These are phyloP conservation scores for Bufo bufo DNA, from an alignment of 2,113 vertebrate species.

Conservation along the genomic window DNA sequence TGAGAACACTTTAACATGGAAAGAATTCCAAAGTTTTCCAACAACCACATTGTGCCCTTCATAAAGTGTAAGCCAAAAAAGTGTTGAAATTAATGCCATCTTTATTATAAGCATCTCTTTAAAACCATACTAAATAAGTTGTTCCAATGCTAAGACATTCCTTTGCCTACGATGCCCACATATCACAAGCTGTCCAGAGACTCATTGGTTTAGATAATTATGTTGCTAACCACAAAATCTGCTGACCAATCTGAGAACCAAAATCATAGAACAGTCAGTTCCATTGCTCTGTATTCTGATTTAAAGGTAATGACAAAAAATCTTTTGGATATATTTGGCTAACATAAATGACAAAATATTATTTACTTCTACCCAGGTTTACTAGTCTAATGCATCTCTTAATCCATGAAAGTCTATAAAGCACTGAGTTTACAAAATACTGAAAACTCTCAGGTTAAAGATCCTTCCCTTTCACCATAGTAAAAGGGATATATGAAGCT, in stretches of 20 bases:
- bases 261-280: not conserved
- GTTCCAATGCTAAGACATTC: not conserved
- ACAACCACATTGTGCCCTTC: not conserved
- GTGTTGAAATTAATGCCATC: not conserved
- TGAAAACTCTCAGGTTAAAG: no score
- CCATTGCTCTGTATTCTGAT: not conserved
- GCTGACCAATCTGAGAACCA: not conserved
- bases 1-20: slow-evolving; percentile 43
- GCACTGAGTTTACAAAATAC: no score
- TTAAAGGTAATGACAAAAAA: not conserved
- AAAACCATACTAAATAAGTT: slow-evolving; percentile 13
- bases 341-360: not conserved
- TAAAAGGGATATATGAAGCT: no score
- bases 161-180: not conserved
- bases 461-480: no score
- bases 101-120: not conserved
- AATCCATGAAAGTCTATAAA: no score
- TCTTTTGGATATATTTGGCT: not conserved
- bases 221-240: not conserved
- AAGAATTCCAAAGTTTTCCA: slow-evolving; percentile 16
- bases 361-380: not conserved
- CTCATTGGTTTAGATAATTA: not conserved
- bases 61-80: slow-evolving; percentile 7
- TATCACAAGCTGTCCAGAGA: not conserved
- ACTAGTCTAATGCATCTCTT: not conserved